Percentiles rank a stretch among this genome's conserved stretches.
These are phyloP conservation scores for Chaetura pelagica DNA, from an alignment of 2,113 vertebrate species.

Conservation along the genomic window DNA sequence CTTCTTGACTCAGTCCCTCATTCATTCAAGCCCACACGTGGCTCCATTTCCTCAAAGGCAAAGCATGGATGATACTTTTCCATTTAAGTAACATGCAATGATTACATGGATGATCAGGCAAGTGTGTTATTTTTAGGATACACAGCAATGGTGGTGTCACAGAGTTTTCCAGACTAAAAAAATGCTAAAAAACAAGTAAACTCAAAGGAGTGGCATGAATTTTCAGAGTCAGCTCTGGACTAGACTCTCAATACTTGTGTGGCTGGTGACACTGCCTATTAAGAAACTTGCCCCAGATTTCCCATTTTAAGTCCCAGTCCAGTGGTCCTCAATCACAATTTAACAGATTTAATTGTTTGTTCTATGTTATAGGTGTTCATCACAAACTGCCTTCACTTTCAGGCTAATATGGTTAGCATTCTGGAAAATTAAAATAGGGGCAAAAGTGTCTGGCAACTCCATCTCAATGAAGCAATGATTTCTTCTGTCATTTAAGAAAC, in stretches of 20 bases:
- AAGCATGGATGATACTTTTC: background rate
- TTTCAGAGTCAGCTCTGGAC: background rate
- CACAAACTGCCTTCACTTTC: background rate
- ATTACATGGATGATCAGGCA: background rate
- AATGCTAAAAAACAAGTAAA: background rate
- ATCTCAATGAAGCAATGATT: background rate
- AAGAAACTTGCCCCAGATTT: background rate
- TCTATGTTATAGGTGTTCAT: background rate
- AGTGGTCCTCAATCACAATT: background rate
- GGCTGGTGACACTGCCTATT: background rate
- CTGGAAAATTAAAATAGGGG: background rate
- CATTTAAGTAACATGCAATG: conserved; percentile 21
- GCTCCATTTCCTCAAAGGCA: background rate
- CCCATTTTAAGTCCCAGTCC: background rate
- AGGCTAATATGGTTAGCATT: background rate
- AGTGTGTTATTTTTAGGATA: conserved; percentile 18
- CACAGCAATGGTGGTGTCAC: background rate
- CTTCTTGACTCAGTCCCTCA: background rate
- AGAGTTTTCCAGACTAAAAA: background rate
- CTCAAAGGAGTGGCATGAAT: background rate
- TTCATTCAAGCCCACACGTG: background rate
- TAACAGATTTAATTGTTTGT: background rate
- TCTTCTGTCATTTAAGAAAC: background rate
- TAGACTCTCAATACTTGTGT: background rate
- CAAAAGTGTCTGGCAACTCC: background rate